phyloP scores from a whole-genome alignment of 35 echinoderm and acorn worm genomes.

The Patiria miniata region DNA sequence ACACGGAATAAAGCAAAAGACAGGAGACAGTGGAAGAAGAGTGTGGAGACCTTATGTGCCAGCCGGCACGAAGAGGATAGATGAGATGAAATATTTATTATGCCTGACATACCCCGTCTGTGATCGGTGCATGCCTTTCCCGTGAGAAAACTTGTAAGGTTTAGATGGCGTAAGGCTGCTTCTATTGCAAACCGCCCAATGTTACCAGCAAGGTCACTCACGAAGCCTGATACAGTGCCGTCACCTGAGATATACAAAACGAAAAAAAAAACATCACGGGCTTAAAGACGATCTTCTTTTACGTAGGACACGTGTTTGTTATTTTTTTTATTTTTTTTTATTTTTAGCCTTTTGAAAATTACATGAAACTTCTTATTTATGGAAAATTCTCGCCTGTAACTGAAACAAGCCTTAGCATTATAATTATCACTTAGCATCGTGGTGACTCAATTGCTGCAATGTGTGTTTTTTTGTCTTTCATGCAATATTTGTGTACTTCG shows the following conservation, averaged over 20 bases:
- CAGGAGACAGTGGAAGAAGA: too few relatives aligned
- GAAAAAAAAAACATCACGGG: not conserved
- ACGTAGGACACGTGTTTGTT: not conserved
- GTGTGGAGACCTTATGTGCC: too few relatives aligned
- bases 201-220: not conserved
- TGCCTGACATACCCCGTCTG: not conserved
- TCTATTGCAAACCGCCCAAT: constrained; percentile 12
- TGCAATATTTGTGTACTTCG: too few relatives aligned
- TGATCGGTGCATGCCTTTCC: not conserved
- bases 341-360: not conserved
- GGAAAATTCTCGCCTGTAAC: not conserved
- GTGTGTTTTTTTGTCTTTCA: too few relatives aligned
- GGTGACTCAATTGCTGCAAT: not conserved
- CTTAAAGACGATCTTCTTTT: too few relatives aligned
- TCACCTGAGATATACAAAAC: not conserved
- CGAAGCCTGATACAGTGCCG: constrained; percentile 15
- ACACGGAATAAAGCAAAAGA: too few relatives aligned
- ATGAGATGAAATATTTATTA: too few relatives aligned
- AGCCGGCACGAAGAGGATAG: too few relatives aligned
- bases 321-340: too few relatives aligned
- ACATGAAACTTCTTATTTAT: not conserved
- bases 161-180: not conserved
- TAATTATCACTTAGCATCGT: not conserved
- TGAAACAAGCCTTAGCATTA: not conserved
- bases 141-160: not conserved